A percentile compares a stretch with the other conserved stretches of the same genome.
Evolutionary conservation across 2,888 invertebrate species (phyloP).

Genomic region (Eristalis tenax): DNA sequence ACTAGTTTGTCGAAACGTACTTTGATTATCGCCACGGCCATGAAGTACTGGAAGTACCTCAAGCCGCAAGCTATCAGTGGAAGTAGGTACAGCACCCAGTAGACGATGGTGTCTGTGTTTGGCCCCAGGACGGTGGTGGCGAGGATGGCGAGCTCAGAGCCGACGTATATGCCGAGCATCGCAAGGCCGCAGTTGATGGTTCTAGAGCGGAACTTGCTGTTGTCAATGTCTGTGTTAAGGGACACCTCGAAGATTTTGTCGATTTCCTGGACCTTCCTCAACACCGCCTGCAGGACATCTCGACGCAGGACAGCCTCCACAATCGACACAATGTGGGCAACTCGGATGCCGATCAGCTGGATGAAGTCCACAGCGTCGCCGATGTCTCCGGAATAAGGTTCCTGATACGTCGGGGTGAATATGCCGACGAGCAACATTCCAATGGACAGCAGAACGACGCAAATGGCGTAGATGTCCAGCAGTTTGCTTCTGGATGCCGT

Average conservation of each 20-base stretch:
- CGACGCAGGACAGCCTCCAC: conserved; percentile 76
- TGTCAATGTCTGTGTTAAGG: conserved; percentile 75
- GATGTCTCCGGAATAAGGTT: conserved; percentile 66
- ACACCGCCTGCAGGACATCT: conserved; percentile 72
- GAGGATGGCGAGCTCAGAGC: conserved; percentile 74
- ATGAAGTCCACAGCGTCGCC: conserved; percentile 77
- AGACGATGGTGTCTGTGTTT: conserved; percentile 70
- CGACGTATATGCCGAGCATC: conserved; percentile 74
- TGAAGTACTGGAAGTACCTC: conserved; percentile 78
- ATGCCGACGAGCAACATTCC: conserved; percentile 73
- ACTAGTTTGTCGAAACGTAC: conserved; percentile 76
- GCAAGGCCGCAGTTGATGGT: conserved; percentile 59
- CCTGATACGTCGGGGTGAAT: conserved; percentile 65
- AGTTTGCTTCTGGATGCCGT: conserved; percentile 69
- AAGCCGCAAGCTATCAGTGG: conserved; percentile 76
- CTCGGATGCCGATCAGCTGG: conserved; percentile 77
- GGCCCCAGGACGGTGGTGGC: conserved; percentile 66
- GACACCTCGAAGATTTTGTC: conserved; percentile 76
- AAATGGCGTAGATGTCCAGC: conserved; percentile 74
- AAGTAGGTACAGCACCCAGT: conserved; percentile 76
- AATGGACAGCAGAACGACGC: conserved; percentile 67
- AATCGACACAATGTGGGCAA: conserved; percentile 76
- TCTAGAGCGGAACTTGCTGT: conserved; percentile 72
- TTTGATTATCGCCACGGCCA: conserved; percentile 75
- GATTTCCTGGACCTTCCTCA: conserved; percentile 75